These are phyloP conservation scores for Glaucidium brasilianum DNA, from an alignment of 2,113 vertebrate species.

Conservation along the genomic window DNA sequence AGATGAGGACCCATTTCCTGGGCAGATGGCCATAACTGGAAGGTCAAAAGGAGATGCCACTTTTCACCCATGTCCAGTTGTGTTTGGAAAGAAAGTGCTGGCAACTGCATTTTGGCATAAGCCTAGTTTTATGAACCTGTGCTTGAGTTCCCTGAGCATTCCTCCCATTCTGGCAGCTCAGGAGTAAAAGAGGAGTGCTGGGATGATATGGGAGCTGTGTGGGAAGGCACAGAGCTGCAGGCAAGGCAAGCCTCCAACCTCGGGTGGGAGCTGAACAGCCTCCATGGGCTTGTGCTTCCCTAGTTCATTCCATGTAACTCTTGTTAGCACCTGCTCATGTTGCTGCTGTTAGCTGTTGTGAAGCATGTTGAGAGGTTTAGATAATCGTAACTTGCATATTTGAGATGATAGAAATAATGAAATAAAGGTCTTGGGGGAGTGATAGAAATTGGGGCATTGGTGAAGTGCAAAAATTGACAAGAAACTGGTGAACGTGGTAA, in stretches of 20 bases:
- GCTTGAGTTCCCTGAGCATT: not conserved
- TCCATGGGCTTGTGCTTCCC: fast-evolving
- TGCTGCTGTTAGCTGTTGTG: not conserved
- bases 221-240: not conserved
- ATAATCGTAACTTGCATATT: not conserved
- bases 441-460: not conserved
- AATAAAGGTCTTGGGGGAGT: not conserved
- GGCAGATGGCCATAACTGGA: not conserved
- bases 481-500: not conserved
- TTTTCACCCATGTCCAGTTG: not conserved
- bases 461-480: not conserved
- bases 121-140: not conserved
- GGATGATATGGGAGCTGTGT: not conserved
- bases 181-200: not conserved
- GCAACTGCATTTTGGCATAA: not conserved
- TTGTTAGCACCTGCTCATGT: fast-evolving
- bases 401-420: not conserved
- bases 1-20: not conserved
- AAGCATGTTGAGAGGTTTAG: not conserved
- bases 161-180: not conserved
- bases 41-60: not conserved
- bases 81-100: not conserved
- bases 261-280: not conserved
- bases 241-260: not conserved
- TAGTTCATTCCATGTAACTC: fast-evolving